phyloP scores from a whole-genome alignment of 2,888 invertebrate species.

The Brachycybe producta region DNA sequence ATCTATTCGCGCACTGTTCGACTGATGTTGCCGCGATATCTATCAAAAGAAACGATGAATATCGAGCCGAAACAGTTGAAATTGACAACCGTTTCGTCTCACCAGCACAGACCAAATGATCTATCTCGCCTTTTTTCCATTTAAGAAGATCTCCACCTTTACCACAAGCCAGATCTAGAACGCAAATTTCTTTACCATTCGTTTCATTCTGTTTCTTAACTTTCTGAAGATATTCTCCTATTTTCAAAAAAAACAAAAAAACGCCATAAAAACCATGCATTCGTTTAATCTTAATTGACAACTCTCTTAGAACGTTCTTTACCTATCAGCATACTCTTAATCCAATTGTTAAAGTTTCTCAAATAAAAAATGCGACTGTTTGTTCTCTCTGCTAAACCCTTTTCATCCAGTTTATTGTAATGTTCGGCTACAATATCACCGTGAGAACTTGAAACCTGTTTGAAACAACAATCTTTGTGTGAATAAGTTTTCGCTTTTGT shows the following conservation, averaged over 20 bases:
- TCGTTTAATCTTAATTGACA: constrained; percentile 4
- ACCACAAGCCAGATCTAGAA: constrained; percentile 91
- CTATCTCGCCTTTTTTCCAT: constrained; percentile 71
- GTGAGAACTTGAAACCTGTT: no score
- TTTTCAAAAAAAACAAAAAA: constrained; percentile 24
- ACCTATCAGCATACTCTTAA: constrained; percentile 89
- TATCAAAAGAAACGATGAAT: constrained; percentile 22
- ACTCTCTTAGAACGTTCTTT: no score
- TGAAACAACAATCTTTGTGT: no score
- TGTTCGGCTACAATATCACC: constrained; percentile 64
- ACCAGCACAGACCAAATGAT: constrained; percentile 69
- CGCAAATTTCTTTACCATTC: constrained; percentile 38
- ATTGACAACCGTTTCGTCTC: constrained; percentile 1
- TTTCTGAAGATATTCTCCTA: constrained; percentile 53
- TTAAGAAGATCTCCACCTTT: constrained; percentile 98
- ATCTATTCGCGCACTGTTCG: constrained; percentile 75
- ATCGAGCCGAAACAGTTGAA: neutral
- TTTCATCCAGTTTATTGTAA: constrained; percentile 79
- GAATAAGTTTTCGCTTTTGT: no score
- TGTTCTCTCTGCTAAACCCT: constrained; percentile 61
- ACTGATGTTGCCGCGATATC: constrained; percentile 86
- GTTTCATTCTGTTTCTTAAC: constrained; percentile 46
- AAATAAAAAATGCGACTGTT: constrained; percentile 84
- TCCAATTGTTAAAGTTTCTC: constrained; percentile 98
- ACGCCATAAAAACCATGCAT: neutral